Evolutionary conservation across 2,888 invertebrate genomes (phyloP).

Genomic region (Salticus scenicus): DNA sequence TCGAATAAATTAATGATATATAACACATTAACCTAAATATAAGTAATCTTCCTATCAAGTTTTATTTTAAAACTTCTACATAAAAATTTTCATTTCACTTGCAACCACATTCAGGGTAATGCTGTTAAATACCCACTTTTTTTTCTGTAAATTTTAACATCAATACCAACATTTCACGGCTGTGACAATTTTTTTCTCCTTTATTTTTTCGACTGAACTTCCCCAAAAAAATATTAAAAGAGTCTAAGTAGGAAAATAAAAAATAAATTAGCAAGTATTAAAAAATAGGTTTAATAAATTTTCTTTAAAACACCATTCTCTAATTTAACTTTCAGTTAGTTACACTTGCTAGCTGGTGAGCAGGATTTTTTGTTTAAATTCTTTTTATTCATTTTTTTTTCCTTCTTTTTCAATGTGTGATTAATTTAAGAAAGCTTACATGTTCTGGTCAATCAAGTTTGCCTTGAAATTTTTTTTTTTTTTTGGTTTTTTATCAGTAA

Average conservation of each 20-base stretch:
- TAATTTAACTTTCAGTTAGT: conserved; percentile 64
- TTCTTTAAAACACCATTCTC: conserved; percentile 48
- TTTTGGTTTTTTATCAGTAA: conserved; percentile 27
- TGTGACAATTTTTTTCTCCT: too few relatives aligned
- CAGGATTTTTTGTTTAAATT: too few relatives aligned
- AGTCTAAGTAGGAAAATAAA: conserved; percentile 15
- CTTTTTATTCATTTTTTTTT: conserved; percentile 8
- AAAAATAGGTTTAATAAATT: conserved; percentile 9
- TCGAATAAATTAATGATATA: not conserved
- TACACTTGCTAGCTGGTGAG: conserved; percentile 60
- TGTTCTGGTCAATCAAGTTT: conserved; percentile 70
- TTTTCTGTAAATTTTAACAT: too few relatives aligned
- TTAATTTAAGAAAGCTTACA: conserved; percentile 62
- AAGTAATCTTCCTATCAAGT: not conserved
- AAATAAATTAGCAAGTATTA: conserved; percentile 3
- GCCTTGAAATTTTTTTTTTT: conserved; percentile 58
- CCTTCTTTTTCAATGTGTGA: conserved; percentile 46
- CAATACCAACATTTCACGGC: too few relatives aligned
- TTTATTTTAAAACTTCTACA: too few relatives aligned
- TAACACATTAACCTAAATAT: not conserved
- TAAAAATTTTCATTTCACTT: too few relatives aligned
- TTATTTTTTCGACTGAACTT: too few relatives aligned
- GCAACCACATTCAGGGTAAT: too few relatives aligned
- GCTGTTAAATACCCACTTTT: too few relatives aligned
- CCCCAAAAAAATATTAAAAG: conserved; percentile 4